These are phyloP conservation scores for Congeria kusceri DNA, from an alignment of 2,888 invertebrate species.

Conservation along the genomic window DNA sequence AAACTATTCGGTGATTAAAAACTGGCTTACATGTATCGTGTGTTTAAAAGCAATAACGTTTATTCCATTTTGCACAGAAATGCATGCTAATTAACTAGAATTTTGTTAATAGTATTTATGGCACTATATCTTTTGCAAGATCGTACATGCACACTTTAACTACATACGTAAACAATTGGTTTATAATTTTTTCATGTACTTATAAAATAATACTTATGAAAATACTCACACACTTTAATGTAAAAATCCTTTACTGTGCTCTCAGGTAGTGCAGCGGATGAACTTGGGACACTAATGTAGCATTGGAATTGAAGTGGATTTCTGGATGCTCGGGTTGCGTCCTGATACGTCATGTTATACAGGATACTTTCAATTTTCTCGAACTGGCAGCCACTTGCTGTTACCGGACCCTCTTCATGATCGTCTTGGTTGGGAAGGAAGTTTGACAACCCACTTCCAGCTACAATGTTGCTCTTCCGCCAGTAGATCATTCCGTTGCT, in stretches of 20 bases:
- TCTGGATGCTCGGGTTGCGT: neutral
- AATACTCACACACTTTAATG: too few relatives aligned
- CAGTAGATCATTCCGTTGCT: neutral
- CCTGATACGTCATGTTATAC: slow-evolving; percentile 11
- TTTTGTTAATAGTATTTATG: too few relatives aligned
- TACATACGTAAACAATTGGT: too few relatives aligned
- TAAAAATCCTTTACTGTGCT: neutral
- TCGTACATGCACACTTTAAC: too few relatives aligned
- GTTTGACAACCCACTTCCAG: neutral
- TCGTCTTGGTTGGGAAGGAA: neutral
- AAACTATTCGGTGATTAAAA: too few relatives aligned
- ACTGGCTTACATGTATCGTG: too few relatives aligned
- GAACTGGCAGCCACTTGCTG: neutral
- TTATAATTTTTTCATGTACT: too few relatives aligned
- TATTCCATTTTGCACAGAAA: too few relatives aligned
- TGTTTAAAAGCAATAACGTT: too few relatives aligned
- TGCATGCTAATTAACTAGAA: too few relatives aligned
- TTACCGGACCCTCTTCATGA: neutral
- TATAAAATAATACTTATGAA: too few relatives aligned
- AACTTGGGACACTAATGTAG: neutral
- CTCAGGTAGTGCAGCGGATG: neutral
- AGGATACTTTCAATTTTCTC: neutral
- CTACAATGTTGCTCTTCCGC: neutral
- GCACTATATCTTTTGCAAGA: too few relatives aligned
- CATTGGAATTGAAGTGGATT: slow-evolving; percentile 9